These are phyloP conservation scores for Clarias batrachus DNA, from an alignment of 2,113 vertebrate species.

Conservation along the genomic window DNA sequence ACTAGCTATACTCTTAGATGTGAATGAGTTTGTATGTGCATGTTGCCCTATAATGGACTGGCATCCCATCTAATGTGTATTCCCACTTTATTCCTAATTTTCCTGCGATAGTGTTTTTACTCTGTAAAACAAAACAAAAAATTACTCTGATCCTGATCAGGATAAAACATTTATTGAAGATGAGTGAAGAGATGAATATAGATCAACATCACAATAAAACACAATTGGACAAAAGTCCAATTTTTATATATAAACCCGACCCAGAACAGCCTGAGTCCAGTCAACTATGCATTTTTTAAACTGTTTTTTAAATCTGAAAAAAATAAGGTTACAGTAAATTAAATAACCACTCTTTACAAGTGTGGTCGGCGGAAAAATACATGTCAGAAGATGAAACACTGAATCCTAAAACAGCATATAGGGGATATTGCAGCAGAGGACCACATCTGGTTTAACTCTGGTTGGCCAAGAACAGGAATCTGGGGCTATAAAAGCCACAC, in stretches of 20 bases:
- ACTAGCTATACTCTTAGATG: neutral
- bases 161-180: neutral
- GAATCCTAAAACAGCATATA: neutral
- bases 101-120: neutral
- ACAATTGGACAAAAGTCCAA: neutral
- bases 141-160: neutral
- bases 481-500: neutral
- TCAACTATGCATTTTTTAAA: neutral
- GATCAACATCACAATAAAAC: neutral
- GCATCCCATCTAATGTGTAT: neutral
- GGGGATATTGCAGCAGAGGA: neutral
- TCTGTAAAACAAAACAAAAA: too few relatives aligned
- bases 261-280: too few relatives aligned
- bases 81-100: neutral
- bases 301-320: neutral
- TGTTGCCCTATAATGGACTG: neutral
- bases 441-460: neutral
- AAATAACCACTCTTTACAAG: neutral
- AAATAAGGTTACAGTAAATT: neutral
- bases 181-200: neutral
- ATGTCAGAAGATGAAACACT: neutral
- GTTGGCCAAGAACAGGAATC: neutral
- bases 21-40: neutral
- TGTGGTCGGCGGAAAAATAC: neutral
- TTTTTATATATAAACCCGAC: too few relatives aligned